These are phyloP conservation scores for Temnothorax ravouxi DNA, from an alignment of 2,888 invertebrate species.

Conservation along the genomic window DNA sequence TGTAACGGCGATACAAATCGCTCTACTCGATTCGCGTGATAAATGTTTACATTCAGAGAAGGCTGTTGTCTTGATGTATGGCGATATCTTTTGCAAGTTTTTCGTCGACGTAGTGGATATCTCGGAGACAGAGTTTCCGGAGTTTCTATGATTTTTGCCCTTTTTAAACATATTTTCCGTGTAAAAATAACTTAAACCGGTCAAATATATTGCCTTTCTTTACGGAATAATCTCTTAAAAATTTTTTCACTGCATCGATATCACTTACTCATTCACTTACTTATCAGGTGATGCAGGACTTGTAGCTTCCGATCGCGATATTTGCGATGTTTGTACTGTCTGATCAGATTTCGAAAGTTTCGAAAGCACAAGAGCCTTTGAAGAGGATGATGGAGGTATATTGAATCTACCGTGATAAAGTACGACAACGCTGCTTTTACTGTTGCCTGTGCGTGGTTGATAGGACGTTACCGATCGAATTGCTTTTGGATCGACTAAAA, in stretches of 20 bases:
- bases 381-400: constrained; percentile 58
- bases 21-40: constrained; percentile 71
- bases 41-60: constrained; percentile 75
- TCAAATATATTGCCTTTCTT: neutral
- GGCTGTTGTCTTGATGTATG: constrained; percentile 67
- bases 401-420: constrained; percentile 78
- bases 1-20: constrained; percentile 57
- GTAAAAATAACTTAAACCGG: neutral
- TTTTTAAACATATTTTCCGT: constrained; percentile 42
- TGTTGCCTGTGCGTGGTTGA: constrained; percentile 72
- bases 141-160: constrained; percentile 58
- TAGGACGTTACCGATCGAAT: constrained; percentile 62
- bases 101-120: constrained; percentile 68
- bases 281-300: constrained; percentile 23
- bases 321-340: constrained; percentile 57
- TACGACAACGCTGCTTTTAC: constrained; percentile 81
- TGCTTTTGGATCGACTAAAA: constrained; percentile 66
- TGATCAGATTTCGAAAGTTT: constrained; percentile 75
- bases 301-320: constrained; percentile 43
- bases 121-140: constrained; percentile 65
- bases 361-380: constrained; percentile 60
- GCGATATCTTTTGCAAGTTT: constrained; percentile 67
- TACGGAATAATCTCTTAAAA: neutral
- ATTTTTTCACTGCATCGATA: neutral
- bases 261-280: constrained; percentile 18